These are phyloP conservation scores for Nycticebus coucang DNA, from an alignment of 2,113 vertebrate genomes.

Conservation along the genomic window DNA sequence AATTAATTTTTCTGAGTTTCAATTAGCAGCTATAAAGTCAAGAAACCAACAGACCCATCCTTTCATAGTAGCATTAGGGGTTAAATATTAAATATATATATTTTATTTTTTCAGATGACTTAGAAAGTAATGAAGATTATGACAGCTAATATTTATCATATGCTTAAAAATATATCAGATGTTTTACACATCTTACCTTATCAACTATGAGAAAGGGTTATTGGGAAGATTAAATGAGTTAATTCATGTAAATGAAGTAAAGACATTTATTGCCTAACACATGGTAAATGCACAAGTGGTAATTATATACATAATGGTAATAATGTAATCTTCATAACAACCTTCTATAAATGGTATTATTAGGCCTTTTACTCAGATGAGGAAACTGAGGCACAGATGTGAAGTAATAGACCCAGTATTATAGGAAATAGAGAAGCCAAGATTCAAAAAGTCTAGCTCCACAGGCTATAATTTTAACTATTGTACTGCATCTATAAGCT, in stretches of 20 bases:
- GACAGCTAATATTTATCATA: background rate
- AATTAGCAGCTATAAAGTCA: background rate
- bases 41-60: background rate
- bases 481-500: background rate
- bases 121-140: background rate
- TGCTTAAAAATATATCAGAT: constrained; percentile 23
- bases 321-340: background rate
- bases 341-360: background rate
- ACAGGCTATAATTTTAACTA: background rate
- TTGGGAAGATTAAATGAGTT: background rate
- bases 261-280: background rate
- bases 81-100: background rate
- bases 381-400: constrained; percentile 36
- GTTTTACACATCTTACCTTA: background rate
- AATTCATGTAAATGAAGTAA: constrained; percentile 44
- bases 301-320: background rate
- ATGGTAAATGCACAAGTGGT: background rate
- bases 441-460: background rate
- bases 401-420: background rate
- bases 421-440: background rate
- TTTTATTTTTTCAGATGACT: background rate
- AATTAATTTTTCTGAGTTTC: background rate
- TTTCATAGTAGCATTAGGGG: background rate
- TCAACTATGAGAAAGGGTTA: constrained; percentile 8
- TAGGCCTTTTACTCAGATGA: background rate